Base-by-base conservation (phyloP, 53 echinoderm and acorn worm genomes). In the Crossaster papposus region DNA sequence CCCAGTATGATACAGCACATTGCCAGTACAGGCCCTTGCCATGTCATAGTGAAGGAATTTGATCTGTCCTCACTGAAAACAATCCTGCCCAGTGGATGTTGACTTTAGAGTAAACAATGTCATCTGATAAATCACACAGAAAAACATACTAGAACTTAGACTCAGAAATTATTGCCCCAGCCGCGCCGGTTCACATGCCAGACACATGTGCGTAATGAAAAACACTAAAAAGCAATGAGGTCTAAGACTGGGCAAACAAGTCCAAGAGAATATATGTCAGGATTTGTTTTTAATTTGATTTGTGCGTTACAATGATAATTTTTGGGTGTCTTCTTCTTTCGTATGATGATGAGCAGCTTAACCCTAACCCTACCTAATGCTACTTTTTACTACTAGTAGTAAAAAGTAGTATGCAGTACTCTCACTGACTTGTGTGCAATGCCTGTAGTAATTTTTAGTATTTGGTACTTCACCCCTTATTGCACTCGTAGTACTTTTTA, bases 191-290 rank as follows among this genome's bases (percentile, higher is more conserved):
- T n/a, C n/a, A 24, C 78, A 78, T 78, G 78, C 78, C 78, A 78
- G 38, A 78, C 78, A 78, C 77, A 13, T 20, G 51, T 78, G 51
- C 10, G 50, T 78, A 78, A 78, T 38, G 78, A 78, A 78, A n/a
- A 78, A 78, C 78, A 76, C 36, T n/a, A n/a, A n/a, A n/a, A 50
- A 51, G 44, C 75, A 13, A 1, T 6, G 34, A 20, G 38, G 23
- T 20, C 26, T 24, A 22, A 35, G 14, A 11, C 78, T 35, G 51
- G 13, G 50, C 34, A 78, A 78, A 78, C 78, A 78, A 11, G 5
- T 20, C 36, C 44, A 24, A n/a, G 6, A 36, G 50, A 78, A 51
- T 51, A 9, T 15, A 23, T 78, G n/a, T 20, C 4, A 51, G 23
- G 78, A 24, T 50, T 78, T 78, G n/a, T 36, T 12, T 78, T 28